A percentile compares a stretch with the other conserved stretches of the same genome.
These are phyloP conservation scores for Thera britannica DNA, from an alignment of 2,888 invertebrate genomes.

Conservation along the genomic window DNA sequence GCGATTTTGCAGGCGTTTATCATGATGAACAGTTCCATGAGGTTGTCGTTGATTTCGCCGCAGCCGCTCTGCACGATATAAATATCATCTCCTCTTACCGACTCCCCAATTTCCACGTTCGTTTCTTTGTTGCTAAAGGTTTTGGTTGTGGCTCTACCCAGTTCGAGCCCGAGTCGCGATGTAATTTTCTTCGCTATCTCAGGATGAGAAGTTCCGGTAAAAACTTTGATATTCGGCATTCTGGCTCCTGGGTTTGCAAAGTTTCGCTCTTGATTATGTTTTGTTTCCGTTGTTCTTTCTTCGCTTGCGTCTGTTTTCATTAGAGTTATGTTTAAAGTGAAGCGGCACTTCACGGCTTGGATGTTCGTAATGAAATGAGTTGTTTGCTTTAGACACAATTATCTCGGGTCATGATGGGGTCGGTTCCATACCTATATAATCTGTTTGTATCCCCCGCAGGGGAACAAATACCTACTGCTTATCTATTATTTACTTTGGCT, in stretches of 20 bases:
- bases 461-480: constrained; percentile 53
- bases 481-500: constrained; percentile 43
- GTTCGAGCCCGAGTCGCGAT: constrained; percentile 95
- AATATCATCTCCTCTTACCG: constrained; percentile 96
- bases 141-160: constrained; percentile 98
- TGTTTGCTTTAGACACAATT: constrained; percentile 62
- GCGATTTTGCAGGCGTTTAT: constrained; percentile 97
- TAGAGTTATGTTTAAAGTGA: constrained; percentile 53
- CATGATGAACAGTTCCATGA: constrained; percentile 97
- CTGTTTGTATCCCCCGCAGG: constrained; percentile 62
- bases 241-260: constrained; percentile 66
- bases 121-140: constrained; percentile 99
- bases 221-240: constrained; percentile 99
- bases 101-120: constrained; percentile 96
- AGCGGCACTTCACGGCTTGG: constrained; percentile 55
- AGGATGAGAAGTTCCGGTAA: constrained; percentile 98
- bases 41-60: constrained; percentile 95
- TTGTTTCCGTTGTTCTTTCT: constrained; percentile 45
- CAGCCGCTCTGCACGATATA: constrained; percentile 96
- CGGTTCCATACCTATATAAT: constrained; percentile 52
- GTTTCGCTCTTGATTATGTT: constrained; percentile 46
- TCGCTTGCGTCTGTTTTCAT: constrained; percentile 65
- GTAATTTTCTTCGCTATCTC: constrained; percentile 98
- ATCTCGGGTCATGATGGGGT: constrained; percentile 75
- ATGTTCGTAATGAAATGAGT: constrained; percentile 58